Base-by-base conservation (phyloP, 2,113 vertebrate species). In the Oreochromis spilurus region DNA sequence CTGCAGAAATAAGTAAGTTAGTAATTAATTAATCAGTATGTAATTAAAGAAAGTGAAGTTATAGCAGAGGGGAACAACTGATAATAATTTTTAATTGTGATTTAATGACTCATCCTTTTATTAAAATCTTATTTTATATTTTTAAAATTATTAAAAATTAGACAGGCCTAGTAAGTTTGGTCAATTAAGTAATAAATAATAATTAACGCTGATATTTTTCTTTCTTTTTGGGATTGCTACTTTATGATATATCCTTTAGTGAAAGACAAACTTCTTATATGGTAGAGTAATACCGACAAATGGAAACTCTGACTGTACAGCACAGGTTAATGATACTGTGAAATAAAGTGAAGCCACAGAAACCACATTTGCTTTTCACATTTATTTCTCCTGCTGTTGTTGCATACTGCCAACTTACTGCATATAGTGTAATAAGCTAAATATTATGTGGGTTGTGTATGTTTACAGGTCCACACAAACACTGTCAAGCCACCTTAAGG, bases 401-500 rank as follows among this genome's bases (percentile, higher is more conserved):
- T 78, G 80, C 45, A 79, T n/a, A 31, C 72, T 65, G 52, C 62
- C 62, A 40, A 19, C 9, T 19, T 77, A 82, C 31, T 53, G 40
- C 45, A 81, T 38, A n/a, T 78, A 52, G 45, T 40, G 57, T 21
- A 70, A 75, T 82, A 53, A 43, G 31, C 38, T 55, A 80, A 67
- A 50, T 36, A 54, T 83, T 14, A 67, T 82, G 82, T 83, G 79
- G 83, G 72, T 31, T 91, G 70, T 81, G 53, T 50, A 29, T 89
- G 88, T 92, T 92, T 93, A 89, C 52, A 45, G 79, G 82, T 81
- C 67, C 40, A 80, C 89, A 85, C 88, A 88, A 90, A 88, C 77
- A 94, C 79, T 85, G 79, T 75, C 45, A 62, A 85, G 21, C 57
- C 3, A 40, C 53, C 72, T 38, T 82, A 52, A 82, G 75, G 72